Evolutionary conservation across 1,140 invertebrate species (phyloP).

Genomic region (Cydia fagiglandana): DNA sequence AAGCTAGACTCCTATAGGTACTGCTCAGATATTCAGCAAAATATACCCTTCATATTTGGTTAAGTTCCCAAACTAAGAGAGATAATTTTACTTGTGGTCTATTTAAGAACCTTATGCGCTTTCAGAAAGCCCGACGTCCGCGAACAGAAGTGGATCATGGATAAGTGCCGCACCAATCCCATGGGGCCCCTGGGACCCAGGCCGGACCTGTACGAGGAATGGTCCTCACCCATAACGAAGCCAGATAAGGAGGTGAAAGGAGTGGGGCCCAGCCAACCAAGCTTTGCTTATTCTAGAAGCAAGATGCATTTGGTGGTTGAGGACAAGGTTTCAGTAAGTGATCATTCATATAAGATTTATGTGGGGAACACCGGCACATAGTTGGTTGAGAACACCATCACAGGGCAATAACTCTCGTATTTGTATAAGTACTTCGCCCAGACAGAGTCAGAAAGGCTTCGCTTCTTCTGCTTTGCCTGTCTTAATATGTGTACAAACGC

Average conservation of each 20-base stretch:
- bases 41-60: too few relatives aligned
- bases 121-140: conserved; percentile 54
- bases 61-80: too few relatives aligned
- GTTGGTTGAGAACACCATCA: too few relatives aligned
- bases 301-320: not conserved
- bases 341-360: not conserved
- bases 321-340: not conserved
- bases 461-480: too few relatives aligned
- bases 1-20: too few relatives aligned
- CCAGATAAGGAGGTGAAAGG: not conserved
- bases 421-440: too few relatives aligned
- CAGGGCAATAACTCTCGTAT: too few relatives aligned
- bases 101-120: not conserved
- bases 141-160: conserved; percentile 78
- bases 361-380: too few relatives aligned
- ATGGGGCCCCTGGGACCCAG: conserved; percentile 63
- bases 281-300: not conserved
- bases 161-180: conserved; percentile 76
- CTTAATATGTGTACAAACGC: too few relatives aligned
- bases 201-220: conserved; percentile 77
- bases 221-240: conserved; percentile 48
- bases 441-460: too few relatives aligned
- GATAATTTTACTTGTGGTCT: too few relatives aligned
- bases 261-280: not conserved
- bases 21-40: too few relatives aligned